Evolutionary conservation across 1,140 invertebrate genomes (phyloP).

Genomic region (Andrena cerasifolii): DNA sequence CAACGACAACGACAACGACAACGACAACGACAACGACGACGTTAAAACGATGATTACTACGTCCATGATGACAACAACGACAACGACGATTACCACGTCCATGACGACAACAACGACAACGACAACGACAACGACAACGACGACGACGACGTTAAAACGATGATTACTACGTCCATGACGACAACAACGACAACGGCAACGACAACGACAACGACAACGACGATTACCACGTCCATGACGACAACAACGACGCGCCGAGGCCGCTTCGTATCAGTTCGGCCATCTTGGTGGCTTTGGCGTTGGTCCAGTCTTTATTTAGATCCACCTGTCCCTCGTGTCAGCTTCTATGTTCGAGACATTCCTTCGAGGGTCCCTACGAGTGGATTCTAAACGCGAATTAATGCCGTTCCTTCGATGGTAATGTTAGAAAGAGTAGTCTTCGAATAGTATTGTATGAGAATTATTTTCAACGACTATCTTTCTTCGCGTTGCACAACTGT

Average conservation of each 20-base stretch:
- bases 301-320: conserved; percentile 82
- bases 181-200: conserved; percentile 52
- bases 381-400: conserved; percentile 65
- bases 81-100: conserved; percentile 37
- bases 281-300: conserved; percentile 78
- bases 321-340: conserved; percentile 81
- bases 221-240: conserved; percentile 38
- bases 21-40: conserved; percentile 24
- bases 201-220: conserved; percentile 17
- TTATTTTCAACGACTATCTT: neutral
- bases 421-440: conserved; percentile 13
- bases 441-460: too few relatives aligned
- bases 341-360: conserved; percentile 65
- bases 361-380: conserved; percentile 64
- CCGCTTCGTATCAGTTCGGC: conserved; percentile 69
- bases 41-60: too few relatives aligned
- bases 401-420: conserved; percentile 62
- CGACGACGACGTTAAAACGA: conserved; percentile 10
- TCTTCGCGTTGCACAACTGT: neutral
- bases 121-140: conserved; percentile 49
- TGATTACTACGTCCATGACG: too few relatives aligned
- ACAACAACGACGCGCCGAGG: conserved; percentile 35
- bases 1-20: conserved; percentile 49
- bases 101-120: conserved; percentile 34
- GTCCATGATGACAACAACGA: too few relatives aligned